Evolutionary conservation across 35 echinoderm and acorn worm genomes (phyloP), one percentile per base, ranked within the genome.

Genomic region (Heliocidaris tuberculata): DNA sequence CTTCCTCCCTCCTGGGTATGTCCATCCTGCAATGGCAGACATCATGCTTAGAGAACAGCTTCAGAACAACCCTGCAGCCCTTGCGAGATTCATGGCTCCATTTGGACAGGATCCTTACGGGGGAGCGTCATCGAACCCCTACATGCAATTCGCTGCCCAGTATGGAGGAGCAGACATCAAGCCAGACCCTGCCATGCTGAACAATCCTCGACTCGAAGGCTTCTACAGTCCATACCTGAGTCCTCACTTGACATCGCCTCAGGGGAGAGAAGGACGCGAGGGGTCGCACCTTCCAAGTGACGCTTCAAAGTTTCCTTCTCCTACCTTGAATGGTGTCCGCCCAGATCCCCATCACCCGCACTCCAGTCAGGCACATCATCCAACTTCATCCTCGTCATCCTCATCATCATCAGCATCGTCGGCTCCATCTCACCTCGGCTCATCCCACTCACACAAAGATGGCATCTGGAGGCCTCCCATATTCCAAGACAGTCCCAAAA

Each of bases 101-200:
- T 96, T 94, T 86, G 95, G 85, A 27, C 94, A 96, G 30, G 95
- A 96, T 86, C 95, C 95, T 3, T 96, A 96, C 86, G 89, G 92
- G 31, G 93, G 92, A 49, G 35, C 48, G 16, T 86, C 94, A 16
- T 52, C 93, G 42, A 94, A 96, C 61, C 87, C 96, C 17, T 98
- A 95, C 90, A 96, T 96, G 96, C 94, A 94, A 50, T 86, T 95
- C 24, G 91, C 70, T 30, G 94, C 54, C 30, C 94, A 98, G 59
- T 98, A 96, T 78, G 65, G 65, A 78, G 65, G 65, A 78, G 86
- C 93, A 5, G 97, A 98, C 94, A 92, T 98, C 60, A 98, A 98
- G 95, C 97, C 97, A 7, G 97, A 98, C 48, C 93, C 95, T 65
- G 93, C 94, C n/a, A 94, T 96, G 32, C 85, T 98, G 27, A 95